phyloP scores from a whole-genome alignment of 1,140 invertebrate species.

The Lepidurus couesii region DNA sequence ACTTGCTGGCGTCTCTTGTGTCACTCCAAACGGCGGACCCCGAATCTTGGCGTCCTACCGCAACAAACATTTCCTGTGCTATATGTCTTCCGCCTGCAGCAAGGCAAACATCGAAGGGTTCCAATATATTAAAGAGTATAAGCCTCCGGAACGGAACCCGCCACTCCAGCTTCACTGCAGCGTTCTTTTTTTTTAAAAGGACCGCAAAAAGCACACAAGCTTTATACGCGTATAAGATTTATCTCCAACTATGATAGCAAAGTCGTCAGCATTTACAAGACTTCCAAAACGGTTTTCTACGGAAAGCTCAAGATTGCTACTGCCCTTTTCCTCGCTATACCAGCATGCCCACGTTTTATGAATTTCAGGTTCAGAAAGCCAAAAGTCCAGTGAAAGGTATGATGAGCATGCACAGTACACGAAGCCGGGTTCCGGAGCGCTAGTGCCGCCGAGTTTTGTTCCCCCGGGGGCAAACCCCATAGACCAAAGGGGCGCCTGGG shows the following conservation, averaged over 20 bases:
- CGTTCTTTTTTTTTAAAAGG: neutral
- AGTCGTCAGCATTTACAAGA: too few relatives aligned
- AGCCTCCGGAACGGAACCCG: neutral
- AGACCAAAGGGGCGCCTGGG: neutral
- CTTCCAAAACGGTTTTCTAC: neutral
- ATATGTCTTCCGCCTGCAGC: neutral
- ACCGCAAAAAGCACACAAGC: too few relatives aligned
- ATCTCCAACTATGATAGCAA: too few relatives aligned
- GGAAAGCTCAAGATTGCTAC: neutral
- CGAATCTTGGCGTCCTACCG: neutral
- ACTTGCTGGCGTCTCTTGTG: slow-evolving; percentile 8
- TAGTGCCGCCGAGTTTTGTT: neutral
- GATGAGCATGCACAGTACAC: neutral
- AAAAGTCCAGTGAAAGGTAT: neutral
- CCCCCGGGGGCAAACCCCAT: neutral
- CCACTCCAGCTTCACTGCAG: neutral
- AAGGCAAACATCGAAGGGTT: neutral
- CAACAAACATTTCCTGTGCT: neutral
- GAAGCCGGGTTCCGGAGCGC: neutral
- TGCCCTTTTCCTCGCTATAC: neutral
- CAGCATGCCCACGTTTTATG: neutral
- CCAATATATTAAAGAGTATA: neutral
- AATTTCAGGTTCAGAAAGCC: neutral
- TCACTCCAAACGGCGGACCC: neutral
- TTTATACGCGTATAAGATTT: too few relatives aligned